These are phyloP conservation scores for Sander lucioperca DNA, from an alignment of 2,113 vertebrate genomes.

Conservation along the genomic window DNA sequence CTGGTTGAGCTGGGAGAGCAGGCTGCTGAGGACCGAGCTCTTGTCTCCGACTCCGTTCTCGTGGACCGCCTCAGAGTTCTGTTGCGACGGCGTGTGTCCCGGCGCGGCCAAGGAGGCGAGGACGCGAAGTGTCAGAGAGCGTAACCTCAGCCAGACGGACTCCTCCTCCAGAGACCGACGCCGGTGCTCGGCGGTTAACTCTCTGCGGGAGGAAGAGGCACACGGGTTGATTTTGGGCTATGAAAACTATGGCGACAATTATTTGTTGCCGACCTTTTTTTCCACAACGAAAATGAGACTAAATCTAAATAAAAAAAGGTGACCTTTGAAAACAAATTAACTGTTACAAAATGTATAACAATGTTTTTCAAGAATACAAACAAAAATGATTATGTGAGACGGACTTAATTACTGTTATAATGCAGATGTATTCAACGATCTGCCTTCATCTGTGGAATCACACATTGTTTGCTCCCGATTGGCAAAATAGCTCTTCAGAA, in stretches of 20 bases:
- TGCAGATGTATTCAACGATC: no score
- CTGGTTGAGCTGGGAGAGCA: slow-evolving; percentile 89
- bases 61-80: slow-evolving; percentile 89
- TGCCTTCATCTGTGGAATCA: no score
- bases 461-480: no score
- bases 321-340: no score
- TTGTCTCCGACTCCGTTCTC: slow-evolving; percentile 93
- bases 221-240: not conserved
- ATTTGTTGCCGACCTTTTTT: not conserved
- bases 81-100: slow-evolving; percentile 84
- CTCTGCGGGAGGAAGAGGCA: slow-evolving; percentile 75
- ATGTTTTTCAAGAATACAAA: no score
- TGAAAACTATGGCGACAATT: not conserved
- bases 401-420: no score
- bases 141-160: slow-evolving; percentile 91
- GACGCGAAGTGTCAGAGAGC: slow-evolving; percentile 92
- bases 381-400: no score
- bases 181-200: slow-evolving; percentile 90
- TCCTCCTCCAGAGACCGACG: slow-evolving; percentile 93
- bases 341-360: no score
- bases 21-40: slow-evolving; percentile 82
- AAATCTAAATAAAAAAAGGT: no score
- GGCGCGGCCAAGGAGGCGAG: slow-evolving; percentile 87
- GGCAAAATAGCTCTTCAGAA: no score
- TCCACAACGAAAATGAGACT: not conserved